phyloP scores from a whole-genome alignment of 2,888 invertebrate species.

The Dasysyrphus albostriatus region DNA sequence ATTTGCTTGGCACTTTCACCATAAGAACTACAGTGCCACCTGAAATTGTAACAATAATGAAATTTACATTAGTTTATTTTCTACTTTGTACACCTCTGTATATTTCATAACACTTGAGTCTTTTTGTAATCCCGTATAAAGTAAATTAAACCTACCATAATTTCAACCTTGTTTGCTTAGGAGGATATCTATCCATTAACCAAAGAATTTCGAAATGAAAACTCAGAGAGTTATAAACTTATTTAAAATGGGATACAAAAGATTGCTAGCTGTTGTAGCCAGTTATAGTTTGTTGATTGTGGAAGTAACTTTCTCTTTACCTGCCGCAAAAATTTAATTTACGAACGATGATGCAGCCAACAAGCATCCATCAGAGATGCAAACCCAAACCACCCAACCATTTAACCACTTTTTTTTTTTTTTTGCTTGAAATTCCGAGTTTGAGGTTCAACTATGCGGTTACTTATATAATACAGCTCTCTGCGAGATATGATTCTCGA shows the following conservation, averaged over 20 bases:
- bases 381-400: slow-evolving; percentile 11
- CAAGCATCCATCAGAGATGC: slow-evolving; percentile 1
- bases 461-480: not conserved
- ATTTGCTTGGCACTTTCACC: no score
- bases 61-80: no score
- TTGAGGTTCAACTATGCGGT: not conserved
- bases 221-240: slow-evolving; percentile 7
- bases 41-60: no score
- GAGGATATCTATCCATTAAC: not conserved
- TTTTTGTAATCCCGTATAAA: no score
- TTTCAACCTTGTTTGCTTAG: not conserved
- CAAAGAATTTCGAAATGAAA: not conserved
- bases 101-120: no score
- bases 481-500: slow-evolving; percentile 4
- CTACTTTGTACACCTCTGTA: no score
- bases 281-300: not conserved
- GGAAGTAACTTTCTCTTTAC: slow-evolving; percentile 16
- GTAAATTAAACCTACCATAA: no score
- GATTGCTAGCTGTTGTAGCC: not conserved
- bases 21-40: no score
- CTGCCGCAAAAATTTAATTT: slow-evolving; percentile 19
- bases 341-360: slow-evolving; percentile 16
- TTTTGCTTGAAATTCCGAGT: not conserved
- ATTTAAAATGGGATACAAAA: slow-evolving; percentile 2
- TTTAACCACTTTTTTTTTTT: slow-evolving; percentile 19